These are phyloP conservation scores for Piezodorus guildinii DNA, from an alignment of 1,140 invertebrate species.

Conservation along the genomic window DNA sequence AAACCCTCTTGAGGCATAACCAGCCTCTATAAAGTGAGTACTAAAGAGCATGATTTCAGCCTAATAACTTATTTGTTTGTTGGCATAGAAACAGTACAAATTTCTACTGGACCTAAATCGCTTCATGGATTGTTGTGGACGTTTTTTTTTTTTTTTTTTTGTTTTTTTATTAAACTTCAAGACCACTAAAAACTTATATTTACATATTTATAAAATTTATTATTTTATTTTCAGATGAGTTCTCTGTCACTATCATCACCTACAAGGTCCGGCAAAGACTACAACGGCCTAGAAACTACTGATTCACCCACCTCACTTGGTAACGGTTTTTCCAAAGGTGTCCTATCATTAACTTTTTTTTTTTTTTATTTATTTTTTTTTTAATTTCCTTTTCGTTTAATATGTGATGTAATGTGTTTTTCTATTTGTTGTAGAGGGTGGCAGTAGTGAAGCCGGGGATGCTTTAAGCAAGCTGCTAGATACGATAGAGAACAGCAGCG, in stretches of 20 bases:
- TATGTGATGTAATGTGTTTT: neutral
- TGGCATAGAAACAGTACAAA: no score
- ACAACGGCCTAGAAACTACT: conserved; percentile 23
- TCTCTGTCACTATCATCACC: conserved; percentile 17
- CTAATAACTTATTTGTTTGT: no score
- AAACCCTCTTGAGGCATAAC: no score
- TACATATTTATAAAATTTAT: no score
- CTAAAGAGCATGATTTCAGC: no score
- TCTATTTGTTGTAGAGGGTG: conserved; percentile 11
- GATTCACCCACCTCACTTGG: conserved; percentile 6
- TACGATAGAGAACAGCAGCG: conserved; percentile 22
- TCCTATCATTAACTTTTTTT: neutral
- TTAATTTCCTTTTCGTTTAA: neutral
- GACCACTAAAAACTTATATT: no score
- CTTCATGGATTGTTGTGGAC: no score
- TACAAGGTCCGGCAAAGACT: conserved; percentile 21
- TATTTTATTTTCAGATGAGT: conserved; percentile 17
- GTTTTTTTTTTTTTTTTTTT: no score
- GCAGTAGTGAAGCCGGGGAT: conserved; percentile 25
- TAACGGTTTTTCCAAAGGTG: conserved; percentile 4
- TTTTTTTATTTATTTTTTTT: neutral
- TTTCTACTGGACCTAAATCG: no score
- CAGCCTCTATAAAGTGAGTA: no score
- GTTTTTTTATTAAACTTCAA: no score
- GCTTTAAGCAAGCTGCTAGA: conserved; percentile 27